Conservation (phyloP, 2,113 vertebrate genomes). For the Phalacrocorax brasilianus region DNA sequence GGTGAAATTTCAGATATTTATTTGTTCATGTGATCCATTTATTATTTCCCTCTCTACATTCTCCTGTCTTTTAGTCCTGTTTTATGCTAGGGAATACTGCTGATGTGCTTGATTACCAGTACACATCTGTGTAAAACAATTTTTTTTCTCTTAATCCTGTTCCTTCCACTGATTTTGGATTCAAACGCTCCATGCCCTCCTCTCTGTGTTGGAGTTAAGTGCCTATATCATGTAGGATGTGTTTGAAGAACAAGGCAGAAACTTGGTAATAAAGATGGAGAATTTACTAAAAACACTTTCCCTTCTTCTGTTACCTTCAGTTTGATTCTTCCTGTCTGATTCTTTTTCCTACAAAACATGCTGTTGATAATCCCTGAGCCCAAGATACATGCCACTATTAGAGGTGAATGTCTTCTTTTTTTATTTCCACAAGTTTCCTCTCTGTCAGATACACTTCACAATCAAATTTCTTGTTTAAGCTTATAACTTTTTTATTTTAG, state of each 20-base stretch:
- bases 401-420: not conserved
- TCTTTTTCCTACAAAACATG: not conserved
- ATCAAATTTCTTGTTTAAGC: not conserved
- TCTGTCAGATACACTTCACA: not conserved
- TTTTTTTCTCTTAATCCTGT: not conserved
- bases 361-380: not conserved
- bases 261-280: not conserved
- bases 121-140: not conserved
- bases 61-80: not conserved
- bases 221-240: not conserved
- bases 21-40: not conserved
- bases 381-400: not conserved
- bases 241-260: not conserved
- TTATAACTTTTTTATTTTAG: not conserved
- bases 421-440: not conserved
- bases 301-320: not conserved
- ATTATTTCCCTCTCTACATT: not conserved
- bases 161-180: not conserved
- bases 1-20: not conserved
- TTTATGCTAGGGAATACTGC: not conserved
- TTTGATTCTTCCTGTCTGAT: not conserved
- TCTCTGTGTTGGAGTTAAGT: not conserved
- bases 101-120: not conserved
- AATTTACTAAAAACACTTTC: not conserved
- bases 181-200: not conserved